Evolutionary conservation across 2,113 vertebrate species (phyloP).

Genomic region (Sclerurus mexicanus): DNA sequence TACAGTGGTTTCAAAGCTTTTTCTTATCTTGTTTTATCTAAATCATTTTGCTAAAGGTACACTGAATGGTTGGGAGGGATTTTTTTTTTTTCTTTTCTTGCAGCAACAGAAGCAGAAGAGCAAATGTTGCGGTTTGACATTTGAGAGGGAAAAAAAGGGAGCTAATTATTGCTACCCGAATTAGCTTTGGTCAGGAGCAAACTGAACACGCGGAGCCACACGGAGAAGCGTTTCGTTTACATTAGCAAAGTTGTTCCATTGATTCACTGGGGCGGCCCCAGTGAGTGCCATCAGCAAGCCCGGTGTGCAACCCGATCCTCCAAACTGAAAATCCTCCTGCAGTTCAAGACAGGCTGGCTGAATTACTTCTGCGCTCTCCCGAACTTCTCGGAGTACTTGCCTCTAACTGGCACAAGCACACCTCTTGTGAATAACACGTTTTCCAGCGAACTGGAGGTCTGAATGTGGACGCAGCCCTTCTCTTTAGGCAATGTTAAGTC

Average conservation of each 20-base stretch:
- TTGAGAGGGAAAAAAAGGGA: conserved; percentile 46
- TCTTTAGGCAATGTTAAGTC: not conserved
- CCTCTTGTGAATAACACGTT: not conserved
- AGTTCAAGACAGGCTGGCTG: not conserved
- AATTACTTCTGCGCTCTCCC: not conserved
- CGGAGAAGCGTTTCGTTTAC: not conserved
- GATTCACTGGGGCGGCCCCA: not conserved
- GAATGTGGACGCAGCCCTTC: not conserved
- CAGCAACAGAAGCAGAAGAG: conserved; percentile 50
- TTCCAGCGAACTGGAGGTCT: conserved; percentile 1
- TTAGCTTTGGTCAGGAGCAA: conserved; percentile 61
- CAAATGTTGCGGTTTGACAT: conserved; percentile 70
- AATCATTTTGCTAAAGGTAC: not conserved
- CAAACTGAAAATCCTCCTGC: conserved; percentile 47
- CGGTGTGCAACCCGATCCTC: not conserved
- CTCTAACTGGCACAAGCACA: not conserved
- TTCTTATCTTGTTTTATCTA: conserved; percentile 1
- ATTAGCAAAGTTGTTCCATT: not conserved
- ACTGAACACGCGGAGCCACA: conserved; percentile 1
- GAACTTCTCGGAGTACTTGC: not conserved
- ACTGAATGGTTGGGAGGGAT: not conserved
- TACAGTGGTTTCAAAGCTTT: not conserved
- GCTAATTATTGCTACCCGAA: conserved; percentile 43
- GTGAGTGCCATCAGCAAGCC: not conserved
- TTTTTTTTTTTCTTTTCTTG: not conserved